Percentiles rank a stretch among this genome's conserved stretches.
Conservation (phyloP, 2,888 invertebrate genomes). For the Pyrrhosoma nymphula region DNA sequence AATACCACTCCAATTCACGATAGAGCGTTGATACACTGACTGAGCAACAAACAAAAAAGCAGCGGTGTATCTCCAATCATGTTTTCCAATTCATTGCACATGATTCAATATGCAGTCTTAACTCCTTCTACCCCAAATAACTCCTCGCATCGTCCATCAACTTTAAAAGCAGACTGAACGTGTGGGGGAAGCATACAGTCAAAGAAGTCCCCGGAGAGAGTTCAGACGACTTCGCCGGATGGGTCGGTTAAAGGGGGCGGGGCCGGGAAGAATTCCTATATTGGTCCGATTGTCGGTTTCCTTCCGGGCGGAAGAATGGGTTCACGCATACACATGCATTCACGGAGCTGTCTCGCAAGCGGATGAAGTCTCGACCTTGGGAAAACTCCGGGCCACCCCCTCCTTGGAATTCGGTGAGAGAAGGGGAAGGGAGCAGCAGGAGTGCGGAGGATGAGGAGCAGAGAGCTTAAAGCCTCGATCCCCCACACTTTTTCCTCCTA, state of each 20-base stretch:
- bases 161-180: neutral
- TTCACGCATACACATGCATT: neutral
- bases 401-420: neutral
- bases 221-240: neutral
- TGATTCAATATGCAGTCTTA: no score
- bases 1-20: no score
- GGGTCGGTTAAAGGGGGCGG: neutral
- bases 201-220: neutral
- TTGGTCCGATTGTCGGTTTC: neutral
- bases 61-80: no score
- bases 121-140: no score
- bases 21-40: no score
- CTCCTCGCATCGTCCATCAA: neutral
- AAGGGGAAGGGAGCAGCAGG: neutral
- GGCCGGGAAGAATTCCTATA: neutral
- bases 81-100: no score
- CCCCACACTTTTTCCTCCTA: neutral
- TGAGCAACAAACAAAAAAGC: no score
- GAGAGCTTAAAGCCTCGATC: neutral
- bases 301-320: slow-evolving; percentile 4
- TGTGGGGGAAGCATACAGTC: neutral
- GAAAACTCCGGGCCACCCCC: neutral
- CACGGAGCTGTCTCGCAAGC: neutral
- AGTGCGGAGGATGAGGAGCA: no score
- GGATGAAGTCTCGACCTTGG: slow-evolving; percentile 5